Percentiles rank a stretch among this genome's conserved stretches.
These are phyloP conservation scores for Ornithorhynchus anatinus DNA, from an alignment of 2,113 vertebrate genomes.

Conservation along the genomic window DNA sequence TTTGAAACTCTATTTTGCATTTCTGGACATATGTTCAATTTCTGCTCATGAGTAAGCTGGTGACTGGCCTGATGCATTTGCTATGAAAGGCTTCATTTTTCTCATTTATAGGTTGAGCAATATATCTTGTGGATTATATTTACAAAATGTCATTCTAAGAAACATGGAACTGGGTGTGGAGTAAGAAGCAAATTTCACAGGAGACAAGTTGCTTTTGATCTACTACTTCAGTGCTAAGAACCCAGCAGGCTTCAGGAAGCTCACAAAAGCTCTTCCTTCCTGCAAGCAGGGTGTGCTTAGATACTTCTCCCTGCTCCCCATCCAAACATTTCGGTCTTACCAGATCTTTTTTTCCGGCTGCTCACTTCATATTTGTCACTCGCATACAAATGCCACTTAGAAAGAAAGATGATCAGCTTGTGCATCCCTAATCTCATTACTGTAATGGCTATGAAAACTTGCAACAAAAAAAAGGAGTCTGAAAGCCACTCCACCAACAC, in stretches of 20 bases:
- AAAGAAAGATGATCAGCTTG: constrained; percentile 64
- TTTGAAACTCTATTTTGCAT: constrained; percentile 41
- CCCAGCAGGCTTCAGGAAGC: constrained; percentile 67
- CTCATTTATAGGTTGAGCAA: constrained; percentile 59
- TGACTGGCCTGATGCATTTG: constrained; percentile 36
- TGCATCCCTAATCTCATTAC: constrained; percentile 76
- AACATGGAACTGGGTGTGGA: constrained; percentile 48
- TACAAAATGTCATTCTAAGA: constrained; percentile 69
- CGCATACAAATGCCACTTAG: constrained; percentile 43
- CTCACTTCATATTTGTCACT: constrained; percentile 74
- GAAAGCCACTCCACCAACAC: constrained; percentile 50
- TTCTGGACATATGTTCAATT: constrained; percentile 55
- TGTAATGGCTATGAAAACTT: constrained; percentile 66
- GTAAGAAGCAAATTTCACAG: constrained; percentile 57
- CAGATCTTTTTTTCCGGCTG: constrained; percentile 73
- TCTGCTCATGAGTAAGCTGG: constrained; percentile 45
- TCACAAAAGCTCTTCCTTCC: constrained; percentile 67
- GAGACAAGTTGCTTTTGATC: constrained; percentile 52
- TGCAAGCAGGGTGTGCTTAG: constrained; percentile 53
- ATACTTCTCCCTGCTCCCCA: no score
- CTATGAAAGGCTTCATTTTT: constrained; percentile 63
- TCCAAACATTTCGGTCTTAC: constrained; percentile 43
- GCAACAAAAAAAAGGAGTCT: constrained; percentile 56
- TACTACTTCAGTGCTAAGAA: constrained; percentile 38
- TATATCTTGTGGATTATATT: constrained; percentile 45